Base-by-base conservation (phyloP, 1,140 invertebrate species). In the Megalonaias nervosa region DNA sequence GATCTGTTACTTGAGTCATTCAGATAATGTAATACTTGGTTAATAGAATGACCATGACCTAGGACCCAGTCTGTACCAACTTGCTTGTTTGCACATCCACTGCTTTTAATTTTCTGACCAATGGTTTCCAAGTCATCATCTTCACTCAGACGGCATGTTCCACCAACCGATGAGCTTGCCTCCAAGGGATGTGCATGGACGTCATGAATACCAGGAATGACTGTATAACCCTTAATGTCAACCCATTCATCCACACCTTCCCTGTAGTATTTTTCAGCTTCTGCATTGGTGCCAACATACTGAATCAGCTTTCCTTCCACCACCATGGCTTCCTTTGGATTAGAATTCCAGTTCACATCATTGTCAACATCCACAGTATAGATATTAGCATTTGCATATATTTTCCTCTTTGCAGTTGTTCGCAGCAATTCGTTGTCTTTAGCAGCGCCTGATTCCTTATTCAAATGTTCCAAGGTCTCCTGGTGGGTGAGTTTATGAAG, bases 101-200 rank as follows among this genome's bases (percentile, higher is more conserved):
- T 57, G 3, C 75, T 48, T 38, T 64, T 55, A 11, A 56, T 62
- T 23, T 15, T 55, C 12, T 38, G 16, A 21, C 61, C 64, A 19
- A 15, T 23, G 3, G 61, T 56, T 65, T 78, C 76, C 9, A 76
- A 75, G 4, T 64, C 38, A 21, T 58, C 72, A 21, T 64, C 31
- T 1, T 19, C 13, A 16, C 64, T 26, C 6, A 78, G 66, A 61
- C 67, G 13, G 21, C 75, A 77, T 1, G 80, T 77, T 11, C 69
- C 73, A n/a, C 75, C 80, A 11, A 78, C 64, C 16, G 48, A 38
- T 9, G 80, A 78, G 19, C 38, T 61, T 11, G 80, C 68, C 56
- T 81, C 80, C 16, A 81, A 56, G 16, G 80, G 80, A 75, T 81
- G 80, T 31, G 75, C 73, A 60, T 81, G 80, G 60, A 81, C 66